phyloP scores from a whole-genome alignment of 2,113 vertebrate species.

The Tonatia bakeri region DNA sequence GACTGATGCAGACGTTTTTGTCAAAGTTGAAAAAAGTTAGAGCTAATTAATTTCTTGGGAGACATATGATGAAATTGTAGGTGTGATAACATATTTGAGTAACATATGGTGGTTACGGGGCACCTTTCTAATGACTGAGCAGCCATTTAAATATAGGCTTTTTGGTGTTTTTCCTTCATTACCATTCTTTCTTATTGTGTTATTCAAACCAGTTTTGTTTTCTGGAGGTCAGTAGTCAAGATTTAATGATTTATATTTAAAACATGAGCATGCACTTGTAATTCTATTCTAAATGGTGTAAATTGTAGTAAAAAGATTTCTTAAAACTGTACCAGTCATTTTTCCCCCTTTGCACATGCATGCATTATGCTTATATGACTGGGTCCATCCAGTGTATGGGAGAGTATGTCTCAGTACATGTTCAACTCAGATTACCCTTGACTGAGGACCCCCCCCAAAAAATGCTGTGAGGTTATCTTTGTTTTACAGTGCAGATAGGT shows the following conservation, averaged over 20 bases:
- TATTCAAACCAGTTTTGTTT: conserved; percentile 70
- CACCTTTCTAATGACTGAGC: conserved; percentile 87
- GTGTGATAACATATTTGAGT: conserved; percentile 89
- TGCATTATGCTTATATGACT: not conserved
- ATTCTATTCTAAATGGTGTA: conserved; percentile 17
- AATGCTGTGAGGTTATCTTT: not conserved
- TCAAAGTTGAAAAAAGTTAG: conserved; percentile 89
- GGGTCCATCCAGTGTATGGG: not conserved
- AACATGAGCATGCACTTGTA: conserved; percentile 46
- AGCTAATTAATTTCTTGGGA: conserved; percentile 89
- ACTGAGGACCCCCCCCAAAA: not conserved
- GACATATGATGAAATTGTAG: conserved; percentile 88
- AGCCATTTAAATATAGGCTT: conserved; percentile 85
- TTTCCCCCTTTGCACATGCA: not conserved
- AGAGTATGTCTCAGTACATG: not conserved
- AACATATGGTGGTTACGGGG: conserved; percentile 87
- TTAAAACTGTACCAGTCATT: conserved; percentile 9
- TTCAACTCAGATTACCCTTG: not conserved
- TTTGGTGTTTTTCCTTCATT: conserved; percentile 77
- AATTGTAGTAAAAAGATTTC: conserved; percentile 21
- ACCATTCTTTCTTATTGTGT: conserved; percentile 77
- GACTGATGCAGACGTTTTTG: conserved; percentile 87
- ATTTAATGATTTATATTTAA: conserved; percentile 57
- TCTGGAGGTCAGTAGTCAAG: not conserved
- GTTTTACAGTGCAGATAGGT: not conserved